A percentile compares a stretch with the other conserved stretches of the same genome.
Evolutionary conservation across 2,888 invertebrate genomes (phyloP).

Genomic region (Didymodactylos carnosus): DNA sequence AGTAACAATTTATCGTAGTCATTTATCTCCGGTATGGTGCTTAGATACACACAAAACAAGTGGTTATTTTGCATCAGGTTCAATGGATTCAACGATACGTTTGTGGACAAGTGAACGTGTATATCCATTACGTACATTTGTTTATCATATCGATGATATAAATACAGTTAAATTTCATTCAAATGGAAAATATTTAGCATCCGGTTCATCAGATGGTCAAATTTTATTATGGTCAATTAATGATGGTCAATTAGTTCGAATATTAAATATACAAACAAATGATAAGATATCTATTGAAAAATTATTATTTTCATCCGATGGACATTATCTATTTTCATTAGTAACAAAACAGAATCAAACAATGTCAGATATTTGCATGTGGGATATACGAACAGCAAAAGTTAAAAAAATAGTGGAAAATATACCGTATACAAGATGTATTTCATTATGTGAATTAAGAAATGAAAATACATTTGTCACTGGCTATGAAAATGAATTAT

Average conservation of each 20-base stretch:
- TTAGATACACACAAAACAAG: background rate
- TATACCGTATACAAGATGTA: background rate
- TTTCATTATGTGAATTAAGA: background rate
- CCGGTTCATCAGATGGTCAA: slow-evolving; percentile 34
- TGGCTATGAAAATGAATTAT: background rate
- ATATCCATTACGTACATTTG: background rate
- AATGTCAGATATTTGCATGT: background rate
- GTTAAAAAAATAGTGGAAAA: background rate
- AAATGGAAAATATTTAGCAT: slow-evolving; percentile 60
- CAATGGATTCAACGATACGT: background rate
- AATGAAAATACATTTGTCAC: background rate
- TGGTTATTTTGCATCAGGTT: background rate
- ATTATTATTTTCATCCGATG: background rate
- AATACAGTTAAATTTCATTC: slow-evolving; percentile 54
- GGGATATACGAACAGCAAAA: background rate
- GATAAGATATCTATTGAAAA: too few species aligned
- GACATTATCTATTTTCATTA: background rate
- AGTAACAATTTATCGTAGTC: background rate
- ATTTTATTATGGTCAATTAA: background rate
- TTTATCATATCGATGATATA: background rate
- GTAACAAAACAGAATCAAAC: background rate
- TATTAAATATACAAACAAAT: background rate
- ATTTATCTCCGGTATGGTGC: background rate
- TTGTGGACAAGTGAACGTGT: background rate
- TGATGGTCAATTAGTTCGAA: background rate